Evolutionary conservation across 2,888 invertebrate genomes (phyloP).

Genomic region (Coelogynopora nodosa): DNA sequence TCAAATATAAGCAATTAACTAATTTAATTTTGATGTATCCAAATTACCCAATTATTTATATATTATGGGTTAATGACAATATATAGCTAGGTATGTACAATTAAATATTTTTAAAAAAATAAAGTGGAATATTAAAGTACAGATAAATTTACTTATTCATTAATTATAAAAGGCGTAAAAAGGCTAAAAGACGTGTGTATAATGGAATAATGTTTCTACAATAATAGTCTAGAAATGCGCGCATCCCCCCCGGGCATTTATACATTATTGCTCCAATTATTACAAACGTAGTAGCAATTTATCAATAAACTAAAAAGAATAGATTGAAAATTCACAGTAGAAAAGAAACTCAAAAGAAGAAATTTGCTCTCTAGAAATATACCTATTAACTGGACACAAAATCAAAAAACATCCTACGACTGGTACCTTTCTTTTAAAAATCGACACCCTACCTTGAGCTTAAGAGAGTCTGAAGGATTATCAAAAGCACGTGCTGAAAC

Average conservation of each 20-base stretch:
- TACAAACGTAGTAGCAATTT: too few relatives aligned
- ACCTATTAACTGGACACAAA: neutral
- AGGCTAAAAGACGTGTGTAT: slow-evolving; percentile 5
- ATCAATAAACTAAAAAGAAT: too few relatives aligned
- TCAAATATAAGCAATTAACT: neutral
- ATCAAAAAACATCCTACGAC: neutral
- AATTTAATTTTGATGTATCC: slow-evolving; percentile 9
- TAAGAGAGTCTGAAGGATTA: slow-evolving; percentile 25
- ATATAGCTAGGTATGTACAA: neutral
- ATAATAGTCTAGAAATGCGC: slow-evolving; percentile 13
- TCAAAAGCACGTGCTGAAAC: slow-evolving; percentile 30
- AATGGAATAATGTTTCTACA: slow-evolving; percentile 17
- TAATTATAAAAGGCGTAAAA: slow-evolving; percentile 15
- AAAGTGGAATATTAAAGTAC: neutral
- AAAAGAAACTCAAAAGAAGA: neutral
- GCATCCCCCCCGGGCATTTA: neutral
- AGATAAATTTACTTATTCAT: slow-evolving; percentile 1
- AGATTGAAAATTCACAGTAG: too few relatives aligned
- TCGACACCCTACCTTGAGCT: neutral
- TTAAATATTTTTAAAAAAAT: neutral
- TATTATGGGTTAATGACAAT: neutral
- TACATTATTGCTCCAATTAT: too few relatives aligned
- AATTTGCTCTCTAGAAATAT: neutral
- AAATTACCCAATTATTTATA: slow-evolving; percentile 5
- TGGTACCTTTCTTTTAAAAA: neutral